Base-by-base conservation (phyloP, 2,888 invertebrate genomes). In the Oscheius sp. region DNA sequence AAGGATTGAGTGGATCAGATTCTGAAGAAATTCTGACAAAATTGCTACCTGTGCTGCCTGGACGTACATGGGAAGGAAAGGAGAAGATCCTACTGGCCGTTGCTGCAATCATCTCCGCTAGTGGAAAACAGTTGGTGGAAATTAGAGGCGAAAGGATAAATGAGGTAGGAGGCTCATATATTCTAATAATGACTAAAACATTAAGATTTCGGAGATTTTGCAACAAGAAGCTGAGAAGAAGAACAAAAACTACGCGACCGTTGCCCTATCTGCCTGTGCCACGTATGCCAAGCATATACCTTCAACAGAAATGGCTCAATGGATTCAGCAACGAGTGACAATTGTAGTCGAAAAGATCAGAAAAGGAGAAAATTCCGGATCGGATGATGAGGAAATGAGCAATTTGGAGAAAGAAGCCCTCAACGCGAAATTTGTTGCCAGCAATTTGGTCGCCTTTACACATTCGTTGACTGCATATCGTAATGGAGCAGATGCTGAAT, bases 21-120 rank as follows among this genome's bases (percentile, higher is more conserved):
- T 61, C 70, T n/a, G 57, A 70, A 39, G 65, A 57, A 34, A 45
- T 78, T 2, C 50, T 78, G 15, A 25, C 69, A 27, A 48, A 52
- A 5, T 58, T 82, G 10, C 57, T 77, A 2, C 69, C 71, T 10
- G 70, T 74, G 8, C 65, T 82, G 17, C 70, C 71, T n/a, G 82
- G 82, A 17, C 58, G 82, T n/a, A 71, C 77, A 20, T 82, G 82
- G 82, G 73, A 74, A 5, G 82, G 82, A 55, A 82, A 82, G 69
- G 74, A 70, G 23, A 71, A 75, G 20, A 70, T 82, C 25, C 71
- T 79, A 29, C 70, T 64, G 23, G 72, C 82, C 0, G 25, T 82
- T 2, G 33, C 70, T 12, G 61, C 70, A 6, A 31, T 74, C 6
- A 34, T 78, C 15, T 61, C 52, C 8, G 74, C 74, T 0, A 72